Base-by-base conservation (phyloP, 1,140 invertebrate genomes). In the Antheraea pernyi region DNA sequence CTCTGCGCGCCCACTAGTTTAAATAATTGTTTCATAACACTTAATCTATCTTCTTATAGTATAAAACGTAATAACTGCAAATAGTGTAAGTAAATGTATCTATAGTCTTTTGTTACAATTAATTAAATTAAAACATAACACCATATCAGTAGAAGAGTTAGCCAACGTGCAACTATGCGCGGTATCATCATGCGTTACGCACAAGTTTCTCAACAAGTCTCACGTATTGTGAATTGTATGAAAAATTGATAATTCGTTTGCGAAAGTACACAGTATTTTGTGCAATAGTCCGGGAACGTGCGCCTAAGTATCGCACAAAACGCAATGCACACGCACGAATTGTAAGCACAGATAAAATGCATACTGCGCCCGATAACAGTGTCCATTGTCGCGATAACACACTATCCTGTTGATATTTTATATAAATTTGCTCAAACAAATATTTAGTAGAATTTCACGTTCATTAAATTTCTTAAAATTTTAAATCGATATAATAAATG, bases 111-210 rank as follows among this genome's bases (percentile, higher is more conserved):
- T 63, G 61, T 65, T 65, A 19, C 8, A 48, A 65, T 19, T 18
- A 65, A 64, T 42, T 64, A 53, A 53, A 13, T 53, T 2, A 19
- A 64, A 19, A 46, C 13, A 42, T n/a, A 46, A 65, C 64, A 46
- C 18, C 36, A 3, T 66, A 68, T 75, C 70, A 72, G 72, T 65
- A 64, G 19, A 71, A 63, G 42, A 70, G 66, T 68, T 72, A 75
- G 71, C 71, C 69, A 74, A 74, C 67, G 73, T 74, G 67, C 65
- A 74, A 68, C 74, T 69, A 70, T 67, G 75, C 64, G 67, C 60
- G 71, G 60, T 75, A 76, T 82, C 82, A 84, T 83, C 82, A 82
- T 89, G 89, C 89, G 87, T 90, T 80, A 91, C 89, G 86, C 88
- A 88, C 65, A 65, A 19, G 75, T 90, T 90, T 88, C 86, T 69